Evolutionary conservation across 2,797 vertebrate species (phyloP), one percentile per base, ranked within the genome.

Genomic region (Centroberyx gerrardi): DNA sequence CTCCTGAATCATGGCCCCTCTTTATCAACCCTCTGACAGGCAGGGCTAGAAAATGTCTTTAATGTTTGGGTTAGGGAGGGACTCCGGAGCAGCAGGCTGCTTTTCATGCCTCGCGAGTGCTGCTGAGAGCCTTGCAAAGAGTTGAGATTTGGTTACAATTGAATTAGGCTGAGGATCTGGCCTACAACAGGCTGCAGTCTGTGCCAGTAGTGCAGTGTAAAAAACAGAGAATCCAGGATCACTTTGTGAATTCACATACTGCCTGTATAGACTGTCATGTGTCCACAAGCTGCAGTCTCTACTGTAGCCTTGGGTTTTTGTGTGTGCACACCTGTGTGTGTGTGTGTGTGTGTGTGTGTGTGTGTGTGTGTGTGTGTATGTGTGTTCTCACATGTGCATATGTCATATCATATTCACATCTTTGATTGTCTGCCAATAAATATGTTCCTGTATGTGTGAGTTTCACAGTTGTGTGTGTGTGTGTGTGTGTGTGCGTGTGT

Each of bases 21-120:
- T 92, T 90, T 88, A 89, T 90, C 88, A 89, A 83, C 61, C 48
- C 78, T 68, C 44, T 88, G 94, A 95, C 93, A 92, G 87, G 80
- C 83, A 54, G 33, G 62, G 87, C 79, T 63, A 78, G 87, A 85
- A 90, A 91, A 90, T 78, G 72, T 87, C 90, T 94, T 93, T 94
- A 90, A 93, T 94, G 92, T 94, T 85, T 81, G 68, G 78, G 87
- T 88, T 76, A 14, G 71, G 72, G 72, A 81, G 82, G 65, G 83
- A 87, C 79, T 86, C 74, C 56, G 74, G 86, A 88, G 88, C 90
- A 82, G 90, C 82, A 55, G 87, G 85, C 85, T 56, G 76, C 66
- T 72, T 87, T 80, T 88, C 69, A 62, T 77, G 78, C 78, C 78
- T 42, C 13, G 67, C 68, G 72, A 85, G 81, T 66, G 83, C 87